These are phyloP conservation scores for Corythucha ciliata DNA, from an alignment of 2,888 invertebrate genomes.

Conservation along the genomic window DNA sequence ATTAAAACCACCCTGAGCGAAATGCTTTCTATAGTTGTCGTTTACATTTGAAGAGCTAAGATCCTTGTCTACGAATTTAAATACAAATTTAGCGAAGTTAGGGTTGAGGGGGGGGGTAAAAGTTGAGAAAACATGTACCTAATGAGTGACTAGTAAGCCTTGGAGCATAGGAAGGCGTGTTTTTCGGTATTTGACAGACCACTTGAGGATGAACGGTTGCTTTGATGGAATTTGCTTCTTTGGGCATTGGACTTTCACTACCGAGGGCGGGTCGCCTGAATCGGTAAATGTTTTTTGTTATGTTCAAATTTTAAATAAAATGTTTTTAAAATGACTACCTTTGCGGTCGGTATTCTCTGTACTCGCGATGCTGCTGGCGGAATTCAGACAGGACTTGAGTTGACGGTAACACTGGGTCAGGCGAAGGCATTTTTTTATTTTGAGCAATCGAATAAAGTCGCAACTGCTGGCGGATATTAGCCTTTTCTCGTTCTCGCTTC, in stretches of 20 bases:
- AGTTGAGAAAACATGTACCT: too few species aligned
- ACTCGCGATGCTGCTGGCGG: slow-evolving; percentile 47
- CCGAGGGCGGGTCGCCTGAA: background rate
- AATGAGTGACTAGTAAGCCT: too few species aligned
- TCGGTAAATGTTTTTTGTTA: background rate
- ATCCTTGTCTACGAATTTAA: too few species aligned
- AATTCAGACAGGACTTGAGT: slow-evolving; percentile 50
- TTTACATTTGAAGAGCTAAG: too few species aligned
- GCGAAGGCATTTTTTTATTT: slow-evolving; percentile 57
- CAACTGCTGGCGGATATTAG: slow-evolving; percentile 59
- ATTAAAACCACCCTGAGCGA: too few species aligned
- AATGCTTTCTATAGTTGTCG: too few species aligned
- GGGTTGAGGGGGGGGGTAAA: too few species aligned
- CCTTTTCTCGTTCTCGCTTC: slow-evolving; percentile 56
- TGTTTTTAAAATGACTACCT: slow-evolving; percentile 26
- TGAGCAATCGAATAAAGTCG: slow-evolving; percentile 58
- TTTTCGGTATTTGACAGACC: slow-evolving; percentile 50
- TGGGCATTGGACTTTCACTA: background rate
- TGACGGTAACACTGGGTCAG: slow-evolving; percentile 55
- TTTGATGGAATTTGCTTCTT: slow-evolving; percentile 27
- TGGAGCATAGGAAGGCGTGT: slow-evolving; percentile 38
- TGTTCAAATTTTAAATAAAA: background rate
- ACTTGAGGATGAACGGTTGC: slow-evolving; percentile 50
- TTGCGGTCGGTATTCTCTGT: slow-evolving; percentile 45
- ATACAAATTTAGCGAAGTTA: too few species aligned